These are phyloP conservation scores for Latheticus oryzae DNA, from an alignment of 2,888 invertebrate genomes.

Conservation along the genomic window DNA sequence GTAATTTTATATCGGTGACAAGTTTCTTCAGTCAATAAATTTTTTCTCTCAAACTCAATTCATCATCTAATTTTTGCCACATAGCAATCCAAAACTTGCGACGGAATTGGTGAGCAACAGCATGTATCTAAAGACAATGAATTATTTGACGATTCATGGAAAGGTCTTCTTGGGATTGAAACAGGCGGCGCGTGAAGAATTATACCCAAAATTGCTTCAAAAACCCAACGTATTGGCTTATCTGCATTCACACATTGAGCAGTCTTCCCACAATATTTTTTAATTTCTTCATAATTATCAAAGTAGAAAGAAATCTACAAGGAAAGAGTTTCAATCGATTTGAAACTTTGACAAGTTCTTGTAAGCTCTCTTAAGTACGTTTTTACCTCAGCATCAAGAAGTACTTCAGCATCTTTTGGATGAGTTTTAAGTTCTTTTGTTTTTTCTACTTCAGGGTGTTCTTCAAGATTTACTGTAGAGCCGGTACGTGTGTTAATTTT, in stretches of 20 bases:
- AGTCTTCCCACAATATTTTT: constrained; percentile 62
- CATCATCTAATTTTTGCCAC: constrained; percentile 18
- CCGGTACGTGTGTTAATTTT: constrained; percentile 58
- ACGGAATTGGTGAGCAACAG: constrained; percentile 32
- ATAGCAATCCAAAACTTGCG: constrained; percentile 28
- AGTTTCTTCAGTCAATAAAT: too few relatives aligned
- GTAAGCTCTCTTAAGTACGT: neutral
- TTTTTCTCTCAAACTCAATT: too few relatives aligned
- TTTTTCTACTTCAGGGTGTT: constrained; percentile 44
- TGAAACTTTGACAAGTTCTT: constrained; percentile 28
- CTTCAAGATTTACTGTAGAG: constrained; percentile 51
- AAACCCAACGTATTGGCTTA: constrained; percentile 58
- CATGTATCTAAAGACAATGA: constrained; percentile 14
- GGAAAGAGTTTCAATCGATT: constrained; percentile 1
- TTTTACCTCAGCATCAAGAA: constrained; percentile 60
- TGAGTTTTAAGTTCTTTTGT: constrained; percentile 55
- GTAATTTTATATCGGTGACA: too few relatives aligned
- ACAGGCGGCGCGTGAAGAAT: constrained; percentile 53
- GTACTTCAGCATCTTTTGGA: constrained; percentile 57
- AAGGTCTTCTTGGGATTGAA: constrained; percentile 40
- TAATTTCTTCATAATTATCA: constrained; percentile 61
- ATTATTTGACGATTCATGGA: constrained; percentile 1
- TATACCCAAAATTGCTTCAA: constrained; percentile 49
- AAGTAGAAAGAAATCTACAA: constrained; percentile 61
- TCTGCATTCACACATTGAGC: constrained; percentile 60